phyloP scores from a whole-genome alignment of 2,888 invertebrate genomes.

The Halictus quadricinctus region DNA sequence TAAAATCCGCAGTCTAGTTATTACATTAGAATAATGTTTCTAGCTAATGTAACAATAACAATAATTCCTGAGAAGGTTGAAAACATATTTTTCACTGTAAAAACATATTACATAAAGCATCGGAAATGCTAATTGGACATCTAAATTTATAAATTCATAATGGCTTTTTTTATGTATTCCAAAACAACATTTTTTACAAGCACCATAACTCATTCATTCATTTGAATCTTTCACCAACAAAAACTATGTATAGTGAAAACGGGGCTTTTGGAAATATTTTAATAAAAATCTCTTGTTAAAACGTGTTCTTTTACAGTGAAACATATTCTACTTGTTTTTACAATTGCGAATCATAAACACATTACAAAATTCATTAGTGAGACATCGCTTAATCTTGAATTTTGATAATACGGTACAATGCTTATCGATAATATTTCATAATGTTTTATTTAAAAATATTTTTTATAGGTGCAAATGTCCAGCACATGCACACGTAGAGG shows the following conservation, averaged over 20 bases:
- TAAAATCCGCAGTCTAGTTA: no score
- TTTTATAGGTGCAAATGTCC: conserved; percentile 88
- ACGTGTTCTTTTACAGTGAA: background rate
- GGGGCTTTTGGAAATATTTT: background rate
- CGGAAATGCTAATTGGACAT: background rate
- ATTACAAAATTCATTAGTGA: background rate
- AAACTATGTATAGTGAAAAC: background rate
- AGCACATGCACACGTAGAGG: conserved; percentile 87
- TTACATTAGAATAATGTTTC: background rate
- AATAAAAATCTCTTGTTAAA: background rate
- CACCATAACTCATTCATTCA: background rate
- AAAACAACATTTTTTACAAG: background rate
- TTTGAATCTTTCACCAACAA: background rate
- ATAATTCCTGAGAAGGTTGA: background rate
- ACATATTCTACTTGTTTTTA: background rate
- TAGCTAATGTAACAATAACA: background rate
- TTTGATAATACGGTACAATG: background rate
- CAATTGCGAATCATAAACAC: background rate
- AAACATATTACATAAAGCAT: background rate
- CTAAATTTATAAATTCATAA: background rate
- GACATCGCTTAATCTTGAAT: background rate
- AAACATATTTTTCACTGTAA: background rate
- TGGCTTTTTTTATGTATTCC: background rate
- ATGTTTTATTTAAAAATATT: background rate
- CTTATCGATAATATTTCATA: background rate